Conservation (phyloP, 1,140 invertebrate genomes). For the Drosophila eugracilis region DNA sequence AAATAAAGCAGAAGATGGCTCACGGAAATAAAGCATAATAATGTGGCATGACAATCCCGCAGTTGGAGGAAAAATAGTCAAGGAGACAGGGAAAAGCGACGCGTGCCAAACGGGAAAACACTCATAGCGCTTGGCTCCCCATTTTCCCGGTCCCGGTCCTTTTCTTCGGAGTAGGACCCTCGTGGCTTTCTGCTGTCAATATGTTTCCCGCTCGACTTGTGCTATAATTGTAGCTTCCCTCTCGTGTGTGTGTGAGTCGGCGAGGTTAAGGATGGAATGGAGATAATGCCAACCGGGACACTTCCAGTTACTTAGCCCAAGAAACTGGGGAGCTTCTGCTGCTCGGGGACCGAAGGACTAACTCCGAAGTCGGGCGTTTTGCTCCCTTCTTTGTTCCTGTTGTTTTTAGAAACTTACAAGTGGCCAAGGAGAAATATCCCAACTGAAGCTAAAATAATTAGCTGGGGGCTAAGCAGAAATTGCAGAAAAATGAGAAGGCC, state of each 20-base stretch:
- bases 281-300: conserved; percentile 50
- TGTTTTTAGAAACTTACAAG: conserved; percentile 38
- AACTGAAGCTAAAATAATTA: conserved; percentile 49
- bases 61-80: conserved; percentile 4
- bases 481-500: conserved; percentile 31
- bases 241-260: conserved; percentile 1
- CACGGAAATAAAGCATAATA: conserved; percentile 81
- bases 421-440: conserved; percentile 32
- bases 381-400: conserved; percentile 5
- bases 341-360: conserved; percentile 21
- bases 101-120: conserved; percentile 76
- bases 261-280: conserved; percentile 40
- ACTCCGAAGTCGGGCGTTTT: conserved; percentile 9
- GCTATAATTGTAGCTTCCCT: conserved; percentile 48
- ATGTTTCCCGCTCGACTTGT: conserved; percentile 56
- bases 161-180: conserved; percentile 27
- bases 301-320: conserved; percentile 46
- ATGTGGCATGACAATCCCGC: conserved; percentile 68
- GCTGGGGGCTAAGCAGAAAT: conserved; percentile 33
- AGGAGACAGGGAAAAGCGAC: conserved; percentile 7
- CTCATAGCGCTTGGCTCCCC: conserved; percentile 68
- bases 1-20: conserved; percentile 47
- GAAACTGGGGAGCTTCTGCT: conserved; percentile 25
- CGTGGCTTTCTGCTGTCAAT: conserved; percentile 45
- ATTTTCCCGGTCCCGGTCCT: conserved; percentile 17